These are phyloP conservation scores for Stenotaenia linearis DNA, from an alignment of 2,888 invertebrate genomes.

Conservation along the genomic window DNA sequence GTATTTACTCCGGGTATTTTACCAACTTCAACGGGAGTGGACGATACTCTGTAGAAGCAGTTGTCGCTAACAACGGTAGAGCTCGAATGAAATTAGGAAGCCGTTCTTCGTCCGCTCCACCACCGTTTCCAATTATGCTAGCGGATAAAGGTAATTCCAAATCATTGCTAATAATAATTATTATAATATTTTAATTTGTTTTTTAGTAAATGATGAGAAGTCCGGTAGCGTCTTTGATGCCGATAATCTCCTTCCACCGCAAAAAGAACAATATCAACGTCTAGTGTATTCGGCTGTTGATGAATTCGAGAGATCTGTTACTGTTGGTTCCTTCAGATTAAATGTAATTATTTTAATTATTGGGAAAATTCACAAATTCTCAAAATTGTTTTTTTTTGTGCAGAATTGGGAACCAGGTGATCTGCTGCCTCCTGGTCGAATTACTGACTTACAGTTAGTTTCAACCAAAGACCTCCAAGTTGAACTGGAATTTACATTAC, in stretches of 20 bases:
- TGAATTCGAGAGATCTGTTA: conserved; percentile 38
- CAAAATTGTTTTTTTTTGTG: background rate
- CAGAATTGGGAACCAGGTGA: conserved; percentile 37
- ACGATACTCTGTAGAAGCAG: conserved; percentile 43
- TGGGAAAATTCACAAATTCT: too few relatives aligned
- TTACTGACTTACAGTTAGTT: conserved; percentile 39
- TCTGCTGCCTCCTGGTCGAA: conserved; percentile 39
- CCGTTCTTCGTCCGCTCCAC: conserved; percentile 31
- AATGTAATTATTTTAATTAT: conserved; percentile 3
- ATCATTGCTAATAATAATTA: too few relatives aligned
- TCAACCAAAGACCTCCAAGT: conserved; percentile 32
- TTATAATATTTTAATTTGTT: too few relatives aligned
- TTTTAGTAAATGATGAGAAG: background rate
- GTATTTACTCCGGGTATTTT: conserved; percentile 45
- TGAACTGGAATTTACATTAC: conserved; percentile 39
- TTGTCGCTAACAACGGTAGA: conserved; percentile 39
- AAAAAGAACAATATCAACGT: background rate
- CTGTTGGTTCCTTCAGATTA: conserved; percentile 39
- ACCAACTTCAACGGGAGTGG: conserved; percentile 42
- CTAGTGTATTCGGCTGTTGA: conserved; percentile 32
- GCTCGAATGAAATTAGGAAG: conserved; percentile 36
- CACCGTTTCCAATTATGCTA: background rate
- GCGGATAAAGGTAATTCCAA: background rate
- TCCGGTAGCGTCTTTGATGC: background rate
- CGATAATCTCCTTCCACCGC: background rate